Percentiles rank a stretch among this genome's conserved stretches.
These are phyloP conservation scores for Dicranocentrus wangi DNA, from an alignment of 2,888 invertebrate species.

Conservation along the genomic window DNA sequence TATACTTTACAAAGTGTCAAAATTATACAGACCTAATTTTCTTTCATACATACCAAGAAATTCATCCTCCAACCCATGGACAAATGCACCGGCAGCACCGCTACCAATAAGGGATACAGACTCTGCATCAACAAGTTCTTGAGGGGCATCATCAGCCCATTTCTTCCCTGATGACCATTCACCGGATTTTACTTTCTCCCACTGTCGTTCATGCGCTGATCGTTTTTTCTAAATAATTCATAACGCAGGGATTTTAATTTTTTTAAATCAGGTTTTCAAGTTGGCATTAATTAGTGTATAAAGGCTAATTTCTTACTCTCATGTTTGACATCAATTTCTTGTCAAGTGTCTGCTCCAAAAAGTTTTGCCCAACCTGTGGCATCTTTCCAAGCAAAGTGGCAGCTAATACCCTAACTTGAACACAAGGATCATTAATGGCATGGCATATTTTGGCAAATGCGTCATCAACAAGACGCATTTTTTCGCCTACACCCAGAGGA, in stretches of 20 bases:
- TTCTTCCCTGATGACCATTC: constrained; percentile 95
- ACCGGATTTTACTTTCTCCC: constrained; percentile 86
- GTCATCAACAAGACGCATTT: constrained; percentile 92
- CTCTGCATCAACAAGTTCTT: constrained; percentile 84
- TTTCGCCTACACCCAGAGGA: constrained; percentile 83
- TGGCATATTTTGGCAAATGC: constrained; percentile 96
- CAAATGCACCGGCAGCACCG: constrained; percentile 98
- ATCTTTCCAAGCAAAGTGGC: constrained; percentile 89
- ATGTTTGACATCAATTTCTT: constrained; percentile 98
- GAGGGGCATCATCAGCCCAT: constrained; percentile 89
- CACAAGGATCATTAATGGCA: constrained; percentile 88
- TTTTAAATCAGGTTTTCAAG: neutral
- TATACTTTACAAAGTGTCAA: no score
- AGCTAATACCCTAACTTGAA: constrained; percentile 85
- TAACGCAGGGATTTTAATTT: constrained; percentile 3
- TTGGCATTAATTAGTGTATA: neutral
- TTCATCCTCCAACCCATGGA: constrained; percentile 98
- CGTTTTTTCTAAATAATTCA: constrained; percentile 81
- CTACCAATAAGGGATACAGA: constrained; percentile 87
- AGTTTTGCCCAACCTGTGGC: constrained; percentile 88
- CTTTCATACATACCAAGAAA: constrained; percentile 88
- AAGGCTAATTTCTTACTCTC: constrained; percentile 80
- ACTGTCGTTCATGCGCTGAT: constrained; percentile 89
- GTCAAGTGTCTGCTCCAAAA: constrained; percentile 95
- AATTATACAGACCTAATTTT: no score